Evolutionary conservation across 2,113 vertebrate species (phyloP), one percentile per base, ranked within the genome.

Genomic region (Tragulus kanchil): DNA sequence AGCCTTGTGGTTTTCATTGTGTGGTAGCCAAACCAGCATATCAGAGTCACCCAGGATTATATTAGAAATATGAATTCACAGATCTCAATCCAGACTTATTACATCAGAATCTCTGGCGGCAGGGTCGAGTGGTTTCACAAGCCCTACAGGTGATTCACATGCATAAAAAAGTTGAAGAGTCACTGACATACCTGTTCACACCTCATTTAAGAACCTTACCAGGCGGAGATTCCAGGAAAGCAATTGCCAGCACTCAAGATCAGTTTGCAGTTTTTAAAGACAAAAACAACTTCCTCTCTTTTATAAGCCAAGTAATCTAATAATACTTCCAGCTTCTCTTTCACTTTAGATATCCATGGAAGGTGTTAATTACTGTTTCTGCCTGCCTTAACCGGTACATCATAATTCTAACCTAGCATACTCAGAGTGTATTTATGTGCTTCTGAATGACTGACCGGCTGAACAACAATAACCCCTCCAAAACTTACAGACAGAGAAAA

Each of bases 361-460:
- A 48, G 58, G 64, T 86, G 92, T 94, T 90, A 90, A 86, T 91
- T 78, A 59, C 58, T 75, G 48, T 92, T 89, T 71, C 42, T 92
- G 21, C 79, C 93, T 93, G 73, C 64, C 65, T 89, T 78, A 52
- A 87, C 75, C 16, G 23, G 56, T 56, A 17, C 54, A 17, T 89
- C 8, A 54, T 59, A 56, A 96, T 82, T 93, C 64, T 85, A 93
- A 83, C 36, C 31, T 25, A 87, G 75, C 31, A 61, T 84, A 96
- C 64, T 84, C 85, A 64, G 31, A 65, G 71, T 31, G n/a, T n/a
- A 52, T 62, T 31, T 81, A 50, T 67, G 8, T 81, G 28, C 69
- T 56, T 16, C 69, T 36, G 26, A 79, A 65, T 50, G 19, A 81
- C 59, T 93, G n/a, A n/a, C n/a, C n/a, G n/a, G n/a, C n/a, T n/a